A percentile compares a stretch with the other conserved stretches of the same genome.
These are phyloP conservation scores for Augochlorella aurata DNA, from an alignment of 2,888 invertebrate species.

Conservation along the genomic window DNA sequence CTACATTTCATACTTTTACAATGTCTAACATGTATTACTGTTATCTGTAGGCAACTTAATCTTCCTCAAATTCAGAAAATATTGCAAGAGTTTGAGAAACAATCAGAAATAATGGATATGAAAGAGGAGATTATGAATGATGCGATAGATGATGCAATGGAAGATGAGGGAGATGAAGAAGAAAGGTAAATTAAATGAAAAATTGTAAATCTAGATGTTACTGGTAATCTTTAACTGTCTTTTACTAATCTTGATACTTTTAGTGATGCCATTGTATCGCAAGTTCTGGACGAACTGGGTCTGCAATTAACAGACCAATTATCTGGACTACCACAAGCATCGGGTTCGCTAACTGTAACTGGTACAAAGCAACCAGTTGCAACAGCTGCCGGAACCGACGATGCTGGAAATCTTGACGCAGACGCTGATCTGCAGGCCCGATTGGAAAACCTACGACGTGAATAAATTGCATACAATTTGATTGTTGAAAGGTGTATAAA, in stretches of 20 bases:
- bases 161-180: slow-evolving; percentile 98
- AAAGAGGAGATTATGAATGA: slow-evolving; percentile 99
- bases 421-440: slow-evolving; percentile 99
- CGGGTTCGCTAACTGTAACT: slow-evolving; percentile 84
- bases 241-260: slow-evolving; percentile 72
- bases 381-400: slow-evolving; percentile 82
- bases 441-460: slow-evolving; percentile 95
- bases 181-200: slow-evolving; percentile 87
- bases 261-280: slow-evolving; percentile 96
- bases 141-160: slow-evolving; percentile 99
- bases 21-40: not conserved
- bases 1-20: not conserved
- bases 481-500: slow-evolving; percentile 54
- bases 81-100: slow-evolving; percentile 98
- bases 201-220: not conserved
- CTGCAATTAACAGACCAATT: slow-evolving; percentile 96
- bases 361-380: slow-evolving; percentile 86
- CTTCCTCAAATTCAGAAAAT: slow-evolving; percentile 99
- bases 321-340: slow-evolving; percentile 91
- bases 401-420: slow-evolving; percentile 85
- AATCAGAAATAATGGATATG: slow-evolving; percentile 99
- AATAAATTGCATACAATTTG: slow-evolving; percentile 83
- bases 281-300: slow-evolving; percentile 98
- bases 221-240: not conserved
- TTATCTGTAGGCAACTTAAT: slow-evolving; percentile 89